phyloP scores from a whole-genome alignment of 2,113 vertebrate species.

The Mesitornis unicolor region DNA sequence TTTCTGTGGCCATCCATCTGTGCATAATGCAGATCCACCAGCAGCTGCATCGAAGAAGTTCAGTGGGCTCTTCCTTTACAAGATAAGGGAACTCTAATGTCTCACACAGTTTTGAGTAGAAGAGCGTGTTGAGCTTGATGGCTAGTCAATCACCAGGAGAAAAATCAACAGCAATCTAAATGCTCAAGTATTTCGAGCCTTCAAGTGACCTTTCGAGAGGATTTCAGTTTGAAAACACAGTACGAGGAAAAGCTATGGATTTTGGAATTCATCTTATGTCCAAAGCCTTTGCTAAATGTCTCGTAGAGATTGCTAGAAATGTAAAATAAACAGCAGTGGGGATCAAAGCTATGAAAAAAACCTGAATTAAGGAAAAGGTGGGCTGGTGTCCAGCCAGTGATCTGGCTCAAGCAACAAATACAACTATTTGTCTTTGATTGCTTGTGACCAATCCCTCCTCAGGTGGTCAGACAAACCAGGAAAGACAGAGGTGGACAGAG shows the following conservation, averaged over 20 bases:
- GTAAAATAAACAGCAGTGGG: not conserved
- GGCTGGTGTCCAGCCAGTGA: not conserved
- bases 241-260: not conserved
- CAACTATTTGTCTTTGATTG: not conserved
- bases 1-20: not conserved
- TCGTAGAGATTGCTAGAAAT: not conserved
- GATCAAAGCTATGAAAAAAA: not conserved
- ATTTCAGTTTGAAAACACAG: not conserved
- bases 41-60: not conserved
- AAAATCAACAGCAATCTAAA: conserved; percentile 9
- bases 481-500: not conserved
- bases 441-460: rapidly evolving
- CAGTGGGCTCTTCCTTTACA: not conserved
- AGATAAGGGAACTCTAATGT: not conserved
- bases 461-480: not conserved
- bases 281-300: conserved; percentile 51
- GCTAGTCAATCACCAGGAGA: not conserved
- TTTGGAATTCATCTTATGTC: not conserved
- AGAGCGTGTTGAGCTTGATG: not conserved
- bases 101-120: not conserved
- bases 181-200: not conserved
- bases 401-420: not conserved
- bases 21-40: not conserved
- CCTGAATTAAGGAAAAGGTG: not conserved
- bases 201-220: conserved; percentile 28